Percentiles rank a stretch among this genome's conserved stretches.
phyloP scores from a whole-genome alignment of 2,888 invertebrate genomes.

The Boloria euphrosyne region DNA sequence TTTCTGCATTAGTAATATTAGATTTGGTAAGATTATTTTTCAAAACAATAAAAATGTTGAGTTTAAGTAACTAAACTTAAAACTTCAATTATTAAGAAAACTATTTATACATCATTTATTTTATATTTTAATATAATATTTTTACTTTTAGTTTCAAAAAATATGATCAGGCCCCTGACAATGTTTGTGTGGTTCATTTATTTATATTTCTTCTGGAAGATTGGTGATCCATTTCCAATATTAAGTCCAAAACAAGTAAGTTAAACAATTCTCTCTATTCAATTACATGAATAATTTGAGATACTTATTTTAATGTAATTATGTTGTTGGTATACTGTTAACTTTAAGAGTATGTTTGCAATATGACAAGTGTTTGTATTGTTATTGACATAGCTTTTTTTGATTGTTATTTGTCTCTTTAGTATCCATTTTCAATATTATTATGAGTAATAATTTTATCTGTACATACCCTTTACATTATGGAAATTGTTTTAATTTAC shows the following conservation, averaged over 20 bases:
- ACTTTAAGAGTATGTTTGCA: too few species aligned
- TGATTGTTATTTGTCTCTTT: too few species aligned
- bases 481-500: too few species aligned
- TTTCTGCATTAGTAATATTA: constrained; percentile 94
- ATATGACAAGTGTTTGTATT: too few species aligned
- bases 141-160: constrained; percentile 85
- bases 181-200: constrained; percentile 94
- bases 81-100: neutral
- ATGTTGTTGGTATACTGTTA: too few species aligned
- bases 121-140: constrained; percentile 12
- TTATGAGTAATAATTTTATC: too few species aligned
- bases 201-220: constrained; percentile 98
- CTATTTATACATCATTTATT: neutral
- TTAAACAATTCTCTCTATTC: neutral
- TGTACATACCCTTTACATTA: too few species aligned
- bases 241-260: constrained; percentile 96
- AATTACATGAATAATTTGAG: too few species aligned
- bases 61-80: too few species aligned
- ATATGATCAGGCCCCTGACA: constrained; percentile 90
- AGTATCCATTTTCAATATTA: too few species aligned
- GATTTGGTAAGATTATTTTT: constrained; percentile 85
- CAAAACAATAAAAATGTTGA: neutral
- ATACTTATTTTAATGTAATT: too few species aligned
- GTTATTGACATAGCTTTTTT: too few species aligned
- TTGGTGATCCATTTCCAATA: constrained; percentile 99